Percentiles rank a stretch among this genome's conserved stretches.
phyloP scores from a whole-genome alignment of 2,797 vertebrate genomes.

The Chelidonichthys spinosus region DNA sequence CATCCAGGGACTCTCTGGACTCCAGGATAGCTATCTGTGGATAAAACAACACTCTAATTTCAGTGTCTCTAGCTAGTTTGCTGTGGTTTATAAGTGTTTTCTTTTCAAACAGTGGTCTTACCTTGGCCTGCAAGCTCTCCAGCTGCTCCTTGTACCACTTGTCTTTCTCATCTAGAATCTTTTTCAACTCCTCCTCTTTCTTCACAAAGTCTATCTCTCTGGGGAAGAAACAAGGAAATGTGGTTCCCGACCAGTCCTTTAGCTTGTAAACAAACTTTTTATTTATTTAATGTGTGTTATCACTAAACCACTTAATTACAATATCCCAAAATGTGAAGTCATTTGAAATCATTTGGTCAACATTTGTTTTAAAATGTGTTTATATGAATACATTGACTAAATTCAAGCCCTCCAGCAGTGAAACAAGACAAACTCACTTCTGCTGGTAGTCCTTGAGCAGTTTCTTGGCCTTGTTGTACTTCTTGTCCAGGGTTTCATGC shows the following conservation, averaged over 20 bases:
- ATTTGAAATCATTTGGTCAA: neutral
- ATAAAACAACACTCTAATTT: slow-evolving; percentile 55
- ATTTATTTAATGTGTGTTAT: slow-evolving; percentile 3
- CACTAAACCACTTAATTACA: neutral
- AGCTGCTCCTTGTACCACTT: slow-evolving; percentile 87
- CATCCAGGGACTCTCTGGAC: slow-evolving; percentile 70
- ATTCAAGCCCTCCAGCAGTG: neutral
- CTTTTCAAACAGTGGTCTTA: slow-evolving; percentile 64
- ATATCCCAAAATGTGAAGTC: neutral
- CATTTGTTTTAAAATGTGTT: neutral
- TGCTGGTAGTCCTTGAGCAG: slow-evolving; percentile 94
- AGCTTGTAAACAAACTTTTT: slow-evolving; percentile 25
- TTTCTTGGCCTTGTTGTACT: slow-evolving; percentile 95
- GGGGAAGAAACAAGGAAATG: slow-evolving; percentile 58
- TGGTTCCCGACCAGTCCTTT: slow-evolving; percentile 34
- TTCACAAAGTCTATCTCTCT: slow-evolving; percentile 93
- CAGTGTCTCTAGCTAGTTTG: slow-evolving; percentile 12
- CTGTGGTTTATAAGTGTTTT: slow-evolving; percentile 6
- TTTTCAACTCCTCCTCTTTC: slow-evolving; percentile 90
- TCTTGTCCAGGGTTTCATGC: slow-evolving; percentile 91
- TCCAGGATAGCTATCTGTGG: slow-evolving; percentile 85
- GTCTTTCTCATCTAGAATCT: slow-evolving; percentile 88
- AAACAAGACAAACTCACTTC: slow-evolving; percentile 85
- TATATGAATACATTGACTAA: neutral
- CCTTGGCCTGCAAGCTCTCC: slow-evolving; percentile 85